A percentile compares a stretch with the other conserved stretches of the same genome.
These are phyloP conservation scores for Neotoma lepida DNA, from an alignment of 2,113 vertebrate genomes.

Conservation along the genomic window DNA sequence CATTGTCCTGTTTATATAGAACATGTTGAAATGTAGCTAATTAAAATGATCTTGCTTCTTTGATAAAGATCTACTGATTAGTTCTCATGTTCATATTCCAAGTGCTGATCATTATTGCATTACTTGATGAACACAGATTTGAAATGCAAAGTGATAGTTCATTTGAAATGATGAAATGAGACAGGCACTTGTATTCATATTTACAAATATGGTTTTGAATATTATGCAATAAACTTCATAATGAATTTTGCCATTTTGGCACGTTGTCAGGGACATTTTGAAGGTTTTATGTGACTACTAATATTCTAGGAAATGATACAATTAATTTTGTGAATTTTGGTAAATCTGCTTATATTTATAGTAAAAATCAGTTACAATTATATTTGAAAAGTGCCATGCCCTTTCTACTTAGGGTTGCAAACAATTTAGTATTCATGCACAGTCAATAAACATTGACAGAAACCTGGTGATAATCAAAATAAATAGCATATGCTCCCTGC, in stretches of 20 bases:
- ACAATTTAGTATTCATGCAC: slow-evolving; percentile 44
- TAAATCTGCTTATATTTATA: slow-evolving; percentile 25
- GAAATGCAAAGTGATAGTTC: slow-evolving; percentile 60
- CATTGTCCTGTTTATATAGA: slow-evolving; percentile 55
- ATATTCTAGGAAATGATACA: not conserved
- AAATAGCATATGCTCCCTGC: slow-evolving; percentile 35
- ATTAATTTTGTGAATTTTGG: slow-evolving; percentile 51
- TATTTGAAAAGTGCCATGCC: slow-evolving; percentile 17
- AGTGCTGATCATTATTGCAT: slow-evolving; percentile 66
- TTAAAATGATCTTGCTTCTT: slow-evolving; percentile 66
- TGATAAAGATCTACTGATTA: slow-evolving; percentile 71
- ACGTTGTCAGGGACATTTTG: slow-evolving; percentile 46
- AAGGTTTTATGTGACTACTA: slow-evolving; percentile 22
- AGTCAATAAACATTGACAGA: slow-evolving; percentile 61
- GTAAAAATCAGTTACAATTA: slow-evolving; percentile 37
- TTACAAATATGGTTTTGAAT: slow-evolving; percentile 9
- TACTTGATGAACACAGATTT: slow-evolving; percentile 62
- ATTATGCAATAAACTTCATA: slow-evolving; percentile 16
- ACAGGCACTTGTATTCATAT: slow-evolving; percentile 41
- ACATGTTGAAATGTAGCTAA: slow-evolving; percentile 48
- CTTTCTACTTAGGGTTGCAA: not conserved
- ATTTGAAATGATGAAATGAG: slow-evolving; percentile 68
- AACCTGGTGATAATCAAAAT: slow-evolving; percentile 48
- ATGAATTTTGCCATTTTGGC: slow-evolving; percentile 25
- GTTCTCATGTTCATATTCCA: slow-evolving; percentile 58